These are phyloP conservation scores for Peromyscus californicus DNA, from an alignment of 2,113 vertebrate genomes.

Conservation along the genomic window DNA sequence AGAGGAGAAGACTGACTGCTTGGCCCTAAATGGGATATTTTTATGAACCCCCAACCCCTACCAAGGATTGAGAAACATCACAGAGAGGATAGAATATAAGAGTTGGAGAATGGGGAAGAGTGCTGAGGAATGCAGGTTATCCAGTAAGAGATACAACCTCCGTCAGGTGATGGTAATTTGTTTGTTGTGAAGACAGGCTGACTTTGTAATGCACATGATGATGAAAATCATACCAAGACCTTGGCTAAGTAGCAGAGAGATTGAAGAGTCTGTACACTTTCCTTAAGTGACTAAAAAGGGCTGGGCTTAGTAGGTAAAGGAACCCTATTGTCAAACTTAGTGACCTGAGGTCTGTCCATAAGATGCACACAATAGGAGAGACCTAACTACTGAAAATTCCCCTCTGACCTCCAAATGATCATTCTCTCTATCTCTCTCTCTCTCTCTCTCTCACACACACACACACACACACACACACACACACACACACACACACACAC, in stretches of 20 bases:
- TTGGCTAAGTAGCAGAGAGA: not conserved
- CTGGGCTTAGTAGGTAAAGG: not conserved
- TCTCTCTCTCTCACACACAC: too few species aligned
- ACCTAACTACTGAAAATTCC: not conserved
- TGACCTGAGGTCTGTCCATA: too few species aligned
- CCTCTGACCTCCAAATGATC: not conserved
- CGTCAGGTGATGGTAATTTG: not conserved
- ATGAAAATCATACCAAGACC: not conserved
- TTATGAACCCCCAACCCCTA: not conserved
- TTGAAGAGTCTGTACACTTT: not conserved
- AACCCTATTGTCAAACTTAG: not conserved
- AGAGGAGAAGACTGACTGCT: not conserved
- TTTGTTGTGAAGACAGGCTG: not conserved
- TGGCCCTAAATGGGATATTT: not conserved
- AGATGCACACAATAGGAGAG: not conserved
- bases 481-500: too few species aligned
- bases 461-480: too few species aligned
- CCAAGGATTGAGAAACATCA: not conserved
- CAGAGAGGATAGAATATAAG: not conserved
- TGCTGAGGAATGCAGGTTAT: not conserved
- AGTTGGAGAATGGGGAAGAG: not conserved
- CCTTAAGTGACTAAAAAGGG: too few species aligned
- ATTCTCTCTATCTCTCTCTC: too few species aligned
- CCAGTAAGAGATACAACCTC: not conserved
- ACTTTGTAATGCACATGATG: not conserved